These are phyloP conservation scores for Linurgus olivaceus DNA, from an alignment of 2,797 vertebrate genomes.

Conservation along the genomic window DNA sequence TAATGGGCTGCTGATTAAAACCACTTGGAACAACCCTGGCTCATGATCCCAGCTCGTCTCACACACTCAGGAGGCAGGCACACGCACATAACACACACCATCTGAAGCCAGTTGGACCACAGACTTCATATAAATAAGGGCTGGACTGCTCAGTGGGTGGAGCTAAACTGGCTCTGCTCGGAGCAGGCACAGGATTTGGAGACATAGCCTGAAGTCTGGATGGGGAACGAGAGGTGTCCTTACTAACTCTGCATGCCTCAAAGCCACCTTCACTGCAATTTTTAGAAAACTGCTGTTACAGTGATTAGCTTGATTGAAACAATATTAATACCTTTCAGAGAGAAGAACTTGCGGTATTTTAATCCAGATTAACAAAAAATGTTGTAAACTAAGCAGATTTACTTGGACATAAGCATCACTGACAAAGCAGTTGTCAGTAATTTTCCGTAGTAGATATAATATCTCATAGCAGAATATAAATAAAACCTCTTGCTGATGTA, in stretches of 20 bases:
- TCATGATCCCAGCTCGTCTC: constrained; percentile 70
- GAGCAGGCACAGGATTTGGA: constrained; percentile 7
- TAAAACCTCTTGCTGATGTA: constrained; percentile 54
- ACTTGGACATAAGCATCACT: neutral
- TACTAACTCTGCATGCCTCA: neutral
- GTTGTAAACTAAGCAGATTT: constrained; percentile 7
- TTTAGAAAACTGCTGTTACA: constrained; percentile 46
- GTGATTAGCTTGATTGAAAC: neutral
- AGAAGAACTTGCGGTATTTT: constrained; percentile 16
- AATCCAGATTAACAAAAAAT: neutral
- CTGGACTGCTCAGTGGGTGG: constrained; percentile 74
- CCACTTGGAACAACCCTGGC: constrained; percentile 72
- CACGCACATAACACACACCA: constrained; percentile 55
- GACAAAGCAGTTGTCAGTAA: constrained; percentile 19
- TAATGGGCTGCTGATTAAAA: constrained; percentile 74
- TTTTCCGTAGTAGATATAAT: neutral
- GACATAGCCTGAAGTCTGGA: neutral
- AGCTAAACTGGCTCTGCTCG: constrained; percentile 29
- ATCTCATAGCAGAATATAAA: constrained; percentile 33
- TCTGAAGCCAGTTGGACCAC: constrained; percentile 69
- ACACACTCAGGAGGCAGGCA: constrained; percentile 50
- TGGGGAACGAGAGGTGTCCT: neutral
- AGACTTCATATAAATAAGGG: constrained; percentile 66
- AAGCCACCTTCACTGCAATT: constrained; percentile 20
- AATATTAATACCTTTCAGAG: neutral